phyloP scores from a whole-genome alignment of 2,113 vertebrate species.

The Isichthys henryi region DNA sequence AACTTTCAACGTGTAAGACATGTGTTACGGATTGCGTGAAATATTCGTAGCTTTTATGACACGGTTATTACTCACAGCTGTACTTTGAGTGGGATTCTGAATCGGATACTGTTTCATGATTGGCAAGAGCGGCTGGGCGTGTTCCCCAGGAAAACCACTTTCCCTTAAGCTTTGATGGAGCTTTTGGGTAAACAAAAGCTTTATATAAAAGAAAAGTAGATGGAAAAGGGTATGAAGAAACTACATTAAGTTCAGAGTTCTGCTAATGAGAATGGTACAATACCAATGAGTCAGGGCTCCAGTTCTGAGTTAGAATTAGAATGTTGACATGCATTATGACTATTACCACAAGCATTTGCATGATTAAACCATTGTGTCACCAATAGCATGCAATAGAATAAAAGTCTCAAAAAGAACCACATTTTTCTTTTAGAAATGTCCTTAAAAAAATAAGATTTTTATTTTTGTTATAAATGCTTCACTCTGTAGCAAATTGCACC shows the following conservation, averaged over 20 bases:
- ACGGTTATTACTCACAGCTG: neutral
- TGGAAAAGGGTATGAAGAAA: neutral
- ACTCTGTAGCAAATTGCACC: neutral
- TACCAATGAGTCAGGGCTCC: neutral
- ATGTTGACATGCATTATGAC: neutral
- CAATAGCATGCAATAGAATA: neutral
- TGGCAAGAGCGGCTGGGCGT: neutral
- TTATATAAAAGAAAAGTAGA: neutral
- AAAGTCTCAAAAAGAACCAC: neutral
- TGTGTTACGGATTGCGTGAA: neutral
- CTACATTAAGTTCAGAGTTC: neutral
- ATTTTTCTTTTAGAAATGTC: neutral
- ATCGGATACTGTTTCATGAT: neutral
- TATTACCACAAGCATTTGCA: neutral
- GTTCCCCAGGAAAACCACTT: neutral
- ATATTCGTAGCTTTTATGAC: neutral
- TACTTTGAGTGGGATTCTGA: conserved; percentile 5
- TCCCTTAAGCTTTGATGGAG: neutral
- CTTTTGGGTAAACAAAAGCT: neutral
- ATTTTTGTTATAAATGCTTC: neutral
- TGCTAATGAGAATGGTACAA: neutral
- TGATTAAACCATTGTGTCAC: neutral
- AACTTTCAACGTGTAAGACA: neutral
- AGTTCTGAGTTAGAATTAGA: neutral
- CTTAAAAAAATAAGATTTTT: neutral